These are phyloP conservation scores for Platycnemis pennipes DNA, from an alignment of 2,888 invertebrate genomes.

Conservation along the genomic window DNA sequence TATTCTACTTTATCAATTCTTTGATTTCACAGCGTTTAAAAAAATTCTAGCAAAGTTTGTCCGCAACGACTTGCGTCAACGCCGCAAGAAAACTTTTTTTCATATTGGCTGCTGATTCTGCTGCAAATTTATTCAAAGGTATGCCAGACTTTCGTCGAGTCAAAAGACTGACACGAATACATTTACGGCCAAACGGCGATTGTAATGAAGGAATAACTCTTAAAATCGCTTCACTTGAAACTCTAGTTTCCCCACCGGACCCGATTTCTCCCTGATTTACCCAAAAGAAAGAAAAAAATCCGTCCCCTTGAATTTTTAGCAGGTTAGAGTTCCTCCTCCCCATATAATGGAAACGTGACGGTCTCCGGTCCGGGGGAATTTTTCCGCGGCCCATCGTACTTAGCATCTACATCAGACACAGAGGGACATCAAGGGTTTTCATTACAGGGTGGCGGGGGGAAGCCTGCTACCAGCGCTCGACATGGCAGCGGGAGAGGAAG, in stretches of 20 bases:
- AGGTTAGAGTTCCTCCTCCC: background rate
- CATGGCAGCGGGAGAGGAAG: background rate
- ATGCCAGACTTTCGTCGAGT: background rate
- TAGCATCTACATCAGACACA: conserved; percentile 13
- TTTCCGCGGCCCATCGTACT: background rate
- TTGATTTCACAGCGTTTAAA: background rate
- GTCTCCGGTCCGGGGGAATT: background rate
- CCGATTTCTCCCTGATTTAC: background rate
- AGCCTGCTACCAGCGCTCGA: background rate
- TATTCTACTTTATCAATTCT: background rate
- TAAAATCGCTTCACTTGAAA: background rate
- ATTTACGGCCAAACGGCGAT: background rate
- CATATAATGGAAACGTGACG: conserved; percentile 21
- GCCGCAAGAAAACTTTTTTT: background rate
- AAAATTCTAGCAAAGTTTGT: conserved; percentile 1
- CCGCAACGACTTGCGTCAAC: too few species aligned
- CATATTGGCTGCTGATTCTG: background rate
- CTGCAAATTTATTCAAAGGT: background rate
- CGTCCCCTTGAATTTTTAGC: background rate
- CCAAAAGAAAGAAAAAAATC: background rate
- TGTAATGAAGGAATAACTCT: background rate
- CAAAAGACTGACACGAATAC: conserved; percentile 7
- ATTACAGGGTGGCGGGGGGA: background rate
- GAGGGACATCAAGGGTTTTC: conserved; percentile 16
- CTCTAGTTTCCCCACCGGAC: background rate